Percentiles rank a stretch among this genome's conserved stretches.
These are phyloP conservation scores for Ctenicera cuprea DNA, from an alignment of 2,888 invertebrate species.

Conservation along the genomic window DNA sequence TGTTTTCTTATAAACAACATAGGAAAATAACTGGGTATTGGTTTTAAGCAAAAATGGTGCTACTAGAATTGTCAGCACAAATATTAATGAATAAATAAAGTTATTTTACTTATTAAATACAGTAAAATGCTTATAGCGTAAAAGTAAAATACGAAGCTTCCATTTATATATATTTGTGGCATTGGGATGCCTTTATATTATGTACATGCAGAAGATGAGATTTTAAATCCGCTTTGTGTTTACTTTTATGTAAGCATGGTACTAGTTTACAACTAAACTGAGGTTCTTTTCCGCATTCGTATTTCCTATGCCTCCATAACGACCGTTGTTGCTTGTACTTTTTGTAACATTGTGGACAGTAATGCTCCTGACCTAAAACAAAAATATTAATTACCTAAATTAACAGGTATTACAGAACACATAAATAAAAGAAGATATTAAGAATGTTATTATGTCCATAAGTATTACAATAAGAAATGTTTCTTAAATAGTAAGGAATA, in stretches of 20 bases:
- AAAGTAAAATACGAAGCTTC: too few species aligned
- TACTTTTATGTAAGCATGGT: conserved; percentile 36
- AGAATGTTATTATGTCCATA: neutral
- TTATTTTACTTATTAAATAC: too few species aligned
- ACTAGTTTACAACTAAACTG: neutral
- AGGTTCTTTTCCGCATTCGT: too few species aligned
- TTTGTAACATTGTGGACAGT: neutral
- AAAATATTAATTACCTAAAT: neutral
- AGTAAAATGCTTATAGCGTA: too few species aligned
- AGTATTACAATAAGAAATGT: too few species aligned
- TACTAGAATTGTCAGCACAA: too few species aligned
- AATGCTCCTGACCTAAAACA: conserved; percentile 10
- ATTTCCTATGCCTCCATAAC: too few species aligned
- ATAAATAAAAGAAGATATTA: neutral
- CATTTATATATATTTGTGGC: neutral
- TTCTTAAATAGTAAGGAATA: neutral
- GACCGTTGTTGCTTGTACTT: neutral
- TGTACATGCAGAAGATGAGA: conserved; percentile 49
- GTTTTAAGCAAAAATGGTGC: too few species aligned
- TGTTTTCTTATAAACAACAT: too few species aligned
- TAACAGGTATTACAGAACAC: neutral
- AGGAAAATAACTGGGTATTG: too few species aligned
- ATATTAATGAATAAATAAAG: too few species aligned
- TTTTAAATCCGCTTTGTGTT: conserved; percentile 48
- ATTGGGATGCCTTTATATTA: conserved; percentile 37